A percentile compares a stretch with the other conserved stretches of the same genome.
phyloP scores from a whole-genome alignment of 2,797 vertebrate species.

The Saxicola maurus region DNA sequence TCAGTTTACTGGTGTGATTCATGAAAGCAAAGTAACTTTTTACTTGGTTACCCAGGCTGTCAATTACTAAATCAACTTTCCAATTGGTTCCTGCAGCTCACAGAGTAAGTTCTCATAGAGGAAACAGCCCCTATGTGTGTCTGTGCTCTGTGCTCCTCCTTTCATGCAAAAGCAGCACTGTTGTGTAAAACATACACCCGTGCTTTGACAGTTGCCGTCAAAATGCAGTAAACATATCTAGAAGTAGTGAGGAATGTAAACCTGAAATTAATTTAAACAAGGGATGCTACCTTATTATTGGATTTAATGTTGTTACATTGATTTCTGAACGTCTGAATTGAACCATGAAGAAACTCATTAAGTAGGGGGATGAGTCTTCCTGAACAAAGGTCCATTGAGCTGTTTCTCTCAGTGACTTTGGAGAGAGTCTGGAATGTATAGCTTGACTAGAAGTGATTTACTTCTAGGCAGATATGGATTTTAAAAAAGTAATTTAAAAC shows the following conservation, averaged over 20 bases:
- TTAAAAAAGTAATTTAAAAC: neutral
- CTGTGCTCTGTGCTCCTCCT: too few species aligned
- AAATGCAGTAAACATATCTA: neutral
- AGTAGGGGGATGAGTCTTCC: neutral
- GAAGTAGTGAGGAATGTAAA: neutral
- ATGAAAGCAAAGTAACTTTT: too few species aligned
- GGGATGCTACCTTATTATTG: neutral
- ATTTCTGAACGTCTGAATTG: neutral
- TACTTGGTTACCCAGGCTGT: too few species aligned
- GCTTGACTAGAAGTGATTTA: neutral
- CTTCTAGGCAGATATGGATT: neutral
- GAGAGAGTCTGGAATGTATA: neutral
- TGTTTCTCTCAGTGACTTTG: neutral
- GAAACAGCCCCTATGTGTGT: too few species aligned
- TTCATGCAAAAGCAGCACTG: neutral
- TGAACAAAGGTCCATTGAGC: neutral
- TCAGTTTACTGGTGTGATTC: too few species aligned
- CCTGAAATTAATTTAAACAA: neutral
- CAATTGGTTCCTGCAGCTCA: too few species aligned
- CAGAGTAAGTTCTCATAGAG: too few species aligned
- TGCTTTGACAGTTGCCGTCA: neutral
- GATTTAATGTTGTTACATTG: neutral
- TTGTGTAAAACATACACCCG: neutral
- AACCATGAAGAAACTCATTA: neutral
- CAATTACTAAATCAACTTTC: too few species aligned